Conservation (phyloP, 2,888 invertebrate species). For the Pediacus dermestoides region DNA sequence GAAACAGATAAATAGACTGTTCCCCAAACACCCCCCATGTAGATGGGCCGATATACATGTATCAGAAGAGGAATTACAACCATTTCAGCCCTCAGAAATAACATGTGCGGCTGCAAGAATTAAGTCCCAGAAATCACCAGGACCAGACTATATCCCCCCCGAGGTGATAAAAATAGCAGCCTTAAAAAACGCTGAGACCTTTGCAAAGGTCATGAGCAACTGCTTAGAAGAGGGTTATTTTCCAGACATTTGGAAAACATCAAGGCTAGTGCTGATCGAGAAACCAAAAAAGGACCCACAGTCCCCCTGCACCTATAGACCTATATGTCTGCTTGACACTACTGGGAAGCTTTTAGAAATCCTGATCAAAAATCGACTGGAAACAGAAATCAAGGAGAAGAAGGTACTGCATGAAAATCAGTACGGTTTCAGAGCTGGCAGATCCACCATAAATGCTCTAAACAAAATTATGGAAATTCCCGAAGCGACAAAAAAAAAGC, state of each 20-base stretch:
- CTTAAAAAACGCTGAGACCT: neutral
- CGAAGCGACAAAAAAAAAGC: conserved; percentile 2
- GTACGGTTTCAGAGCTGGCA: conserved; percentile 6
- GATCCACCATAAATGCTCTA: conserved; percentile 6
- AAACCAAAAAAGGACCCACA: conserved; percentile 4
- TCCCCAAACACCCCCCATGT: too few relatives aligned
- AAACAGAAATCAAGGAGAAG: conserved; percentile 1
- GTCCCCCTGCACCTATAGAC: too few relatives aligned
- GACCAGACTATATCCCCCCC: neutral
- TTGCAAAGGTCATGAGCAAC: neutral
- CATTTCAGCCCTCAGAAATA: too few relatives aligned
- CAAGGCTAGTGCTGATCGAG: conserved; percentile 4
- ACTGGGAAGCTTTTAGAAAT: too few relatives aligned
- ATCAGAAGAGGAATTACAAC: too few relatives aligned
- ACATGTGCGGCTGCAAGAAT: neutral
- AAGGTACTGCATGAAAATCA: neutral
- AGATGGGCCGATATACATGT: too few relatives aligned
- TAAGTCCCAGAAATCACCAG: neutral
- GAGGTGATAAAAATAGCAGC: conserved; percentile 1
- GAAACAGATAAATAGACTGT: too few relatives aligned
- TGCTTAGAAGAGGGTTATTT: conserved; percentile 1
- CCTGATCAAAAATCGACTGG: too few relatives aligned
- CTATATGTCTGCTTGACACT: too few relatives aligned
- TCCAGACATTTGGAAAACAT: neutral
- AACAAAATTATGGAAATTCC: conserved; percentile 3